Evolutionary conservation across 2,888 invertebrate species (phyloP), one percentile per base, ranked within the genome.

Genomic region (Andrena chrysosceles): DNA sequence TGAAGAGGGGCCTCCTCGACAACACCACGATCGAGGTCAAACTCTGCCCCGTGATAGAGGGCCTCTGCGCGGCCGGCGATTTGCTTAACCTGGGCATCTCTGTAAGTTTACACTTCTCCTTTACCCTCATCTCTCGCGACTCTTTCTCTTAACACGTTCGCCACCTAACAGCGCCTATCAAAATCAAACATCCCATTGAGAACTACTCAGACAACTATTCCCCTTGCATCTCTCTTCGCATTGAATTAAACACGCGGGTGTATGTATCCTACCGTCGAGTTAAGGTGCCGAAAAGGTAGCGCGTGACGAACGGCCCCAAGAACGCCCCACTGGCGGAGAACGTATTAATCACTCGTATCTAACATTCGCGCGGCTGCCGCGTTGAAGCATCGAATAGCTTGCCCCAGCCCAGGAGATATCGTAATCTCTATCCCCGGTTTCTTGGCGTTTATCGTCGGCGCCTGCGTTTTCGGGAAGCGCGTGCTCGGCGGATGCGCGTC

Each of bases 1-100:
- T 97, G 89, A 96, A 97, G 91, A 95, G 96, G 83, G 95, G 95
- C 70, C 94, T 96, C 60, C 94, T 97, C 73, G 95, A 95, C 64
- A 93, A 94, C 90, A 94, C 94, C 73, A 95, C 96, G 89, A 95
- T 96, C 71, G 96, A 96, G 90, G 94, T 95, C 64, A 95, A 95
- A 92, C 95, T 97, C 64, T 96, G 96, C 89, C 96, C 96, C 13
- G 95, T 95, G 31, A 95, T 97, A 69, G 95, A 95, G 49, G 93
- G 96, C 79, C 95, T 96, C 8, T 94, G 94, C 66, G 89, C 91
- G 72, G 89, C 94, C 68, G 94, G 95, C 81, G 96, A 96, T 87
- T 95, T 95, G 78, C 94, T 95, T 81, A 95, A 94, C 59, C 95
- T 95, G 88, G 95, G 95, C 86, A 94, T 96, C 59, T 94, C 94